phyloP scores from a whole-genome alignment of 1,140 invertebrate species.

The Scaptomyza pallida region DNA sequence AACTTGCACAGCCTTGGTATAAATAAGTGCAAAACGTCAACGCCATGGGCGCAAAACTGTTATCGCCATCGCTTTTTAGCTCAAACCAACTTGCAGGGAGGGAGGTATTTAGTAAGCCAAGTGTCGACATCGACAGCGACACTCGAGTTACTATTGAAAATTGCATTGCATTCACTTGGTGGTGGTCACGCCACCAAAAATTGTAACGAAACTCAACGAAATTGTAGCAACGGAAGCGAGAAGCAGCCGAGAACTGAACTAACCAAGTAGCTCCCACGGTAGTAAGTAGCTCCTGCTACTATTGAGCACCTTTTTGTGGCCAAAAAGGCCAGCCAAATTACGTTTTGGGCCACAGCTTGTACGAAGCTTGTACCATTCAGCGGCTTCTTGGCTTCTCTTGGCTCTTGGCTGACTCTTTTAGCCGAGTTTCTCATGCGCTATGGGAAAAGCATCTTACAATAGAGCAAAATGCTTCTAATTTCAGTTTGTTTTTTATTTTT shows the following conservation, averaged over 20 bases:
- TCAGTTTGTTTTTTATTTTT: conserved; percentile 20
- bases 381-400: background rate
- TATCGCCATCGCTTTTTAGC: conserved; percentile 69
- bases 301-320: conserved; percentile 57
- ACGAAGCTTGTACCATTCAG: conserved; percentile 20
- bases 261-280: conserved; percentile 71
- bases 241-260: conserved; percentile 1
- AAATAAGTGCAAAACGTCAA: conserved; percentile 79
- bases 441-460: conserved; percentile 53
- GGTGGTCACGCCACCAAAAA: conserved; percentile 70
- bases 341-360: conserved; percentile 33
- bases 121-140: conserved; percentile 47
- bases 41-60: conserved; percentile 78
- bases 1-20: conserved; percentile 48
- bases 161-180: conserved; percentile 52
- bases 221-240: conserved; percentile 76
- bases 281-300: conserved; percentile 62
- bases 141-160: conserved; percentile 45
- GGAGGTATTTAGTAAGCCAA: conserved; percentile 47
- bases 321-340: conserved; percentile 74
- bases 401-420: conserved; percentile 6
- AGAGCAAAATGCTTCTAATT: conserved; percentile 59
- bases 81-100: conserved; percentile 5
- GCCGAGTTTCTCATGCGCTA: conserved; percentile 53
- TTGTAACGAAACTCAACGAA: conserved; percentile 51